A percentile compares a stretch with the other conserved stretches of the same genome.
These are phyloP conservation scores for Silvanus unidentatus DNA, from an alignment of 2,888 invertebrate genomes.

Conservation along the genomic window DNA sequence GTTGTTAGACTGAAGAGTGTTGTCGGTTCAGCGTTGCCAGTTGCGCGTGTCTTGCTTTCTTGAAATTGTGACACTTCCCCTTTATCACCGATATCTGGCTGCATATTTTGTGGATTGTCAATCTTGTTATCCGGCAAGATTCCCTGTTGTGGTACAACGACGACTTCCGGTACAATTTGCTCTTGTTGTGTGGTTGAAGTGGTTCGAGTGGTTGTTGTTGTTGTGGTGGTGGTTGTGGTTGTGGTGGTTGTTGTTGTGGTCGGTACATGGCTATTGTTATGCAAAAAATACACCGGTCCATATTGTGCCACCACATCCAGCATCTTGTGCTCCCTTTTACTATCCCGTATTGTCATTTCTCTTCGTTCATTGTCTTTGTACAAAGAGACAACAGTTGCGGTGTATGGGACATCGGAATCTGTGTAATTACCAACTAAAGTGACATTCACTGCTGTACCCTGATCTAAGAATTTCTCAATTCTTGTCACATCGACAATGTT, in stretches of 20 bases:
- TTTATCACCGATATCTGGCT: constrained; percentile 37
- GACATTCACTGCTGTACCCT: constrained; percentile 78
- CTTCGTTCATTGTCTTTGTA: constrained; percentile 59
- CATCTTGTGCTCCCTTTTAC: constrained; percentile 60
- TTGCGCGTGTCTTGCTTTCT: no score
- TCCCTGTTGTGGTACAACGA: no score
- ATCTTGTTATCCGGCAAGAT: no score
- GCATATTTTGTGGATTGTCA: no score
- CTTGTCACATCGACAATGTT: constrained; percentile 54
- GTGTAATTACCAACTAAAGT: constrained; percentile 69
- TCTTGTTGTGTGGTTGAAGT: constrained; percentile 48
- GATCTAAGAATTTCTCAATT: constrained; percentile 55
- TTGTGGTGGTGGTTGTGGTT: constrained; percentile 49
- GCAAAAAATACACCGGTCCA: constrained; percentile 70
- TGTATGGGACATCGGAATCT: constrained; percentile 68
- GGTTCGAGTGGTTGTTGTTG: constrained; percentile 47
- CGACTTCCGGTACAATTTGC: constrained; percentile 23
- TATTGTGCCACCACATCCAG: constrained; percentile 65
- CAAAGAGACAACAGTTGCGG: constrained; percentile 62
- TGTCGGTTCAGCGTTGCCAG: no score
- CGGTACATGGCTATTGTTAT: constrained; percentile 71
- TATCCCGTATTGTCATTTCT: constrained; percentile 57
- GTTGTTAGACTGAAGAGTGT: no score
- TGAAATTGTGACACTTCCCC: constrained; percentile 7
- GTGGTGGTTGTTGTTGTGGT: constrained; percentile 63